Evolutionary conservation across 2,797 vertebrate genomes (phyloP).

Genomic region (Acanthurus leucopareius): DNA sequence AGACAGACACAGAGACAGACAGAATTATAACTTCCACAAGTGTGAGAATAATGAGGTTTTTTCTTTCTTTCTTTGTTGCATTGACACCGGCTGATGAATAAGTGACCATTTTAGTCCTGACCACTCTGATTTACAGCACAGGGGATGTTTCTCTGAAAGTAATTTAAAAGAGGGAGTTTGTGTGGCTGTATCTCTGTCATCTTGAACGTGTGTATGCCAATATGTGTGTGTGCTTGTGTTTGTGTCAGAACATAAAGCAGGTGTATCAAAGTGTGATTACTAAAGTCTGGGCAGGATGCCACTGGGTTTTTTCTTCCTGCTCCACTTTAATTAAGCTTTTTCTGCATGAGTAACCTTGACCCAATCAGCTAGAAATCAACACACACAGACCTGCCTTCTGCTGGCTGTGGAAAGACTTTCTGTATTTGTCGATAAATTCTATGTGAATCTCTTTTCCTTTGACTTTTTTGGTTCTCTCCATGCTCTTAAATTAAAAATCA

Average conservation of each 20-base stretch:
- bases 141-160: conserved; percentile 52
- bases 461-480: not conserved
- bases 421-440: conserved; percentile 36
- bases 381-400: not conserved
- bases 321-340: conserved; percentile 76
- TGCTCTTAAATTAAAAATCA: conserved; percentile 10
- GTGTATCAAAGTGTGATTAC: conserved; percentile 61
- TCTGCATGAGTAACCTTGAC: conserved; percentile 71
- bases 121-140: conserved; percentile 43
- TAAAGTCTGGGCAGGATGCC: conserved; percentile 61
- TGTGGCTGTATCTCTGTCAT: conserved; percentile 52
- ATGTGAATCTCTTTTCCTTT: conserved; percentile 31
- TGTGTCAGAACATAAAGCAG: conserved; percentile 29
- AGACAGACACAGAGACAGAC: too few species aligned
- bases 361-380: conserved; percentile 48
- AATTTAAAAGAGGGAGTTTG: conserved; percentile 49
- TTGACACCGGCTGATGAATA: conserved; percentile 54
- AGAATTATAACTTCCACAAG: conserved; percentile 35
- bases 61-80: conserved; percentile 53
- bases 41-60: conserved; percentile 23
- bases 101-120: conserved; percentile 58
- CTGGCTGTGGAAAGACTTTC: conserved; percentile 32
- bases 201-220: conserved; percentile 27
- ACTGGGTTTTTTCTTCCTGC: conserved; percentile 57
- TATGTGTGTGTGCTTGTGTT: conserved; percentile 24